These are phyloP conservation scores for Eupithecia tripunctaria DNA, from an alignment of 2,888 invertebrate species.

Conservation along the genomic window DNA sequence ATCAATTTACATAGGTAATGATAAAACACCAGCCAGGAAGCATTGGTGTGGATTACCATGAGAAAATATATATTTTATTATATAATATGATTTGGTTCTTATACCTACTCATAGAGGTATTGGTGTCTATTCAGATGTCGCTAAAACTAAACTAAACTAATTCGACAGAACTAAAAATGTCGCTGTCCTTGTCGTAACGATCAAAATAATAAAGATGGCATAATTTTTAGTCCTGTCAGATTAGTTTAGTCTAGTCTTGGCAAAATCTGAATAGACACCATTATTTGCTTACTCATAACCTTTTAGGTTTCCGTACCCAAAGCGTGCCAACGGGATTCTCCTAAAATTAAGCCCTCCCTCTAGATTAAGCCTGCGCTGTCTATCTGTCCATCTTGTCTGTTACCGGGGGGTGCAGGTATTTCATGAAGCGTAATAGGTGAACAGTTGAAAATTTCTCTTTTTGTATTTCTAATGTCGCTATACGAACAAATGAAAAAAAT, in stretches of 20 bases:
- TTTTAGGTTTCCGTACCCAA: background rate
- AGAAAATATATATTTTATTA: background rate
- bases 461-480: background rate
- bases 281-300: too few species aligned
- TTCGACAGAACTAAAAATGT: too few species aligned
- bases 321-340: background rate
- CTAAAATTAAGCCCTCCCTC: too few species aligned
- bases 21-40: background rate
- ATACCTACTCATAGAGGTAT: background rate
- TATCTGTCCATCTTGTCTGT: background rate
- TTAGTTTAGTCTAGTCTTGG: too few species aligned
- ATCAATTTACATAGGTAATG: background rate
- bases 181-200: too few species aligned
- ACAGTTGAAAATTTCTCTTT: background rate
- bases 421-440: background rate
- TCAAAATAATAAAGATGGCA: too few species aligned
- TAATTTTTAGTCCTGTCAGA: too few species aligned
- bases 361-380: background rate
- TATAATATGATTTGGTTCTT: background rate
- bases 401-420: background rate
- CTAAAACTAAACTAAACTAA: too few species aligned
- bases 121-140: too few species aligned
- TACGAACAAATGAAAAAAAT: background rate
- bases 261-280: too few species aligned
- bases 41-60: background rate